Base-by-base conservation (phyloP, 2,113 vertebrate genomes). In the Mesoclemmys tuberculata region DNA sequence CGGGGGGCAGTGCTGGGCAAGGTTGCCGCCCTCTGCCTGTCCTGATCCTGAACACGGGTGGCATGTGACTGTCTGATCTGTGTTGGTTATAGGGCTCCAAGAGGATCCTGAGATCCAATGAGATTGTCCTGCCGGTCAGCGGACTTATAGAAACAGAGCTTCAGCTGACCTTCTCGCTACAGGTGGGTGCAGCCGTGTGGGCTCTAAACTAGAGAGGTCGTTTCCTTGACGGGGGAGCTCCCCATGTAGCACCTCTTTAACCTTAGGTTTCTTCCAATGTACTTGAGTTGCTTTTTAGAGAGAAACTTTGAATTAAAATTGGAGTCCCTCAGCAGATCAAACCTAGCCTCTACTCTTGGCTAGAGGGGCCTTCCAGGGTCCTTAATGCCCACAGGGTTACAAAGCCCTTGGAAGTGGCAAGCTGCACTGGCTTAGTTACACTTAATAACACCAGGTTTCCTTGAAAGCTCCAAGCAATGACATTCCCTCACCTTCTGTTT, bases 71-170 rank as follows among this genome's bases (percentile, higher is more conserved):
- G 82, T 52, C 83, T 41, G 21, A 46, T 77, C 58, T 93, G 12
- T 90, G 52, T 91, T 78, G 80, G 61, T 95, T 95, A 92, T 97
- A 99, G 99, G 99, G 99, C 78, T 99, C 99, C 11, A 99, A 99
- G 95, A 96, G 99, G 64, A 99, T 99, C 96, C 98, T 99, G 93
- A 98, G 99, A 61, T 99, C 99, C 95, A 99, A 99, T 5, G 99
- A 99, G 97, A 99, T 99, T 93, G 97, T 98, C 89, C 96, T 99
- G 93, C 98, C 99, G 27, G 97, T 98, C 5, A 98, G 98, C 3
- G 99, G 99, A 3, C 98, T 99, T 90, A 99, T 98, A 0, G 99
- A 99, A 95, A 99, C 99, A 5, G 99, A 99, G 94, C 98, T 99
- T 11, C 99, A 99, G 93, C 97, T 99, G 85, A 99, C 99, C 82